Evolutionary conservation across 2,888 invertebrate genomes (phyloP).

Genomic region (Ennomos quercinarius): DNA sequence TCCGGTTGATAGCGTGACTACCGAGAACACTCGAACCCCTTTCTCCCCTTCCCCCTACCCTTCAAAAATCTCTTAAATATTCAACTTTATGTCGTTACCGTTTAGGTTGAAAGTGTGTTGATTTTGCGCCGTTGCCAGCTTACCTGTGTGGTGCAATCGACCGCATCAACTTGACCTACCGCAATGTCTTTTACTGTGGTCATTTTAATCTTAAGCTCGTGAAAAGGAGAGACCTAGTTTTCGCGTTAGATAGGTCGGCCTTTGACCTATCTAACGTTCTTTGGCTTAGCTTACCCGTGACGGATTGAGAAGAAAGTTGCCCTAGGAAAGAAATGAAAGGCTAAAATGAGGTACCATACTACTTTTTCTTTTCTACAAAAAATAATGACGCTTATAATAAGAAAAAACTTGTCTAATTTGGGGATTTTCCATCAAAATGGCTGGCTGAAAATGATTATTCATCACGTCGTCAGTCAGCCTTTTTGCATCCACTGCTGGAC

Average conservation of each 20-base stretch:
- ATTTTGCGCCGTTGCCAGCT: not conserved
- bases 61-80: not conserved
- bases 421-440: too few relatives aligned
- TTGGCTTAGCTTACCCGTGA: not conserved
- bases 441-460: too few relatives aligned
- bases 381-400: too few relatives aligned
- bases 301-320: too few relatives aligned
- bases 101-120: not conserved
- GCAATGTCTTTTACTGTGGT: constrained; percentile 24
- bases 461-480: too few relatives aligned
- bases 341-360: too few relatives aligned
- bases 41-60: constrained; percentile 1
- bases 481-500: too few relatives aligned
- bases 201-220: constrained; percentile 18
- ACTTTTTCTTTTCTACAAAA: too few relatives aligned
- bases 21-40: constrained; percentile 11
- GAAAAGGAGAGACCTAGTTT: constrained; percentile 23
- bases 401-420: too few relatives aligned
- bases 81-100: not conserved
- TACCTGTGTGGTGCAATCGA: constrained; percentile 12
- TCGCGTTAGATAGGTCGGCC: constrained; percentile 3
- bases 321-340: too few relatives aligned
- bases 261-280: constrained; percentile 18
- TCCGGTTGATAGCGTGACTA: constrained; percentile 24
- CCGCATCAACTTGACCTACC: constrained; percentile 26